Base-by-base conservation (phyloP, 2,797 vertebrate genomes). In the Sebastiscus albofasciatus region DNA sequence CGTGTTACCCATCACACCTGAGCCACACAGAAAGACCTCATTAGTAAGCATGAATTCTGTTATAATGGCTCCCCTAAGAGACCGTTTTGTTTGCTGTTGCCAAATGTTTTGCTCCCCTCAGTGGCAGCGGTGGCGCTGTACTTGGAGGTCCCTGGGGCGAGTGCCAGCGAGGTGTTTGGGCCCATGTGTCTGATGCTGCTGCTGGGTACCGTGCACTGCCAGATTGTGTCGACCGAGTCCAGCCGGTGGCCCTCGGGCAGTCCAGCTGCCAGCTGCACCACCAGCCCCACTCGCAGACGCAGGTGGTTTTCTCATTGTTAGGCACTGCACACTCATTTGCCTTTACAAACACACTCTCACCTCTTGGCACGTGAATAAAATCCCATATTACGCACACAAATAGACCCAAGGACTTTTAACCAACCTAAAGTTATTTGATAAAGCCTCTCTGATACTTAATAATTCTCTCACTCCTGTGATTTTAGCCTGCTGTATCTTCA, bases 131-230 rank as follows among this genome's bases (percentile, higher is more conserved):
- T 97, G 42, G 88, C 96, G 81, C 81, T 99, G 77, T 99, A 98
- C 85, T 87, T 96, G 74, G 91, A 97, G 92, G 94, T 97, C 87
- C 97, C 98, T 2, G 93, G 94, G 72, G 97, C 96, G 68, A 97
- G 92, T 69, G 93, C 95, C 33, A 98, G 96, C 18, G 99, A 99
- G 84, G 95, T 98, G 55, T 92, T 97, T 54, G 97, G 96, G 73
- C 98, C 98, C 5, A 90, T 99, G 96, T 99, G 97, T 95, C 97
- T 99, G 72, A 97, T 99, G 98, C 92, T 99, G 75, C 96, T 99
- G 80, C 95, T 99, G 96, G 99, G 99, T 6, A 99, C 98, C 0
- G 97, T 99, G 77, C 99, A 99, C 95, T 99, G 99, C 90, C 99
- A 99, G 83, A 99, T 99, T 55, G 99, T 99, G 91, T 99, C 99